Percentiles rank a stretch among this genome's conserved stretches.
These are phyloP conservation scores for Melitaea cinxia DNA, from an alignment of 1,140 invertebrate species.

Conservation along the genomic window DNA sequence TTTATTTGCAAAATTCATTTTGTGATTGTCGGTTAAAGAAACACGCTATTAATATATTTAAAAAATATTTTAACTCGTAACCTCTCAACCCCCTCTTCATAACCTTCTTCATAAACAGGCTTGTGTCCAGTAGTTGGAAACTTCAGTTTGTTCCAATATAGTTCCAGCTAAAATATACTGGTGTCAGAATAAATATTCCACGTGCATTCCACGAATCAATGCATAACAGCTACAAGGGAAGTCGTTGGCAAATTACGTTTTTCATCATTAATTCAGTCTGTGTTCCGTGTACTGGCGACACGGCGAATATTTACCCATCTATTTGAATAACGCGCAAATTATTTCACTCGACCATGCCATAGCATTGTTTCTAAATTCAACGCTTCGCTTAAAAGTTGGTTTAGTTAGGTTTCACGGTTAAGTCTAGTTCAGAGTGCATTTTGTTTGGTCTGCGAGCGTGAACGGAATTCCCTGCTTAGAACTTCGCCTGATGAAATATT, in stretches of 20 bases:
- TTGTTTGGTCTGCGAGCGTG: conserved; percentile 21
- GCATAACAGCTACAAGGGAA: too few relatives aligned
- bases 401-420: conserved; percentile 17
- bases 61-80: too few relatives aligned
- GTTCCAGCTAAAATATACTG: too few relatives aligned
- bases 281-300: conserved; percentile 22
- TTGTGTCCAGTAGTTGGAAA: too few relatives aligned
- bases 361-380: conserved; percentile 27
- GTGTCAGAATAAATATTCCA: too few relatives aligned
- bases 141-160: too few relatives aligned
- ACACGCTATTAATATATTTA: too few relatives aligned
- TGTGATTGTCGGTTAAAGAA: too few relatives aligned
- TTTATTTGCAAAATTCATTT: too few relatives aligned
- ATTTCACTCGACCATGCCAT: conserved; percentile 31
- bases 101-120: too few relatives aligned
- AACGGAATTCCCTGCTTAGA: conserved; percentile 20
- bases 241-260: background rate
- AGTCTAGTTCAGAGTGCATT: conserved; percentile 22
- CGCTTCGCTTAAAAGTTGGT: conserved; percentile 24
- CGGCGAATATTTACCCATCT: conserved; percentile 9
- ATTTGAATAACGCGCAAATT: conserved; percentile 46
- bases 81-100: too few relatives aligned
- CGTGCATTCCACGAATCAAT: too few relatives aligned
- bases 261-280: conserved; percentile 9
- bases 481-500: conserved; percentile 28